These are phyloP conservation scores for Philhelius pedissequus DNA, from an alignment of 2,888 invertebrate genomes.

Conservation along the genomic window DNA sequence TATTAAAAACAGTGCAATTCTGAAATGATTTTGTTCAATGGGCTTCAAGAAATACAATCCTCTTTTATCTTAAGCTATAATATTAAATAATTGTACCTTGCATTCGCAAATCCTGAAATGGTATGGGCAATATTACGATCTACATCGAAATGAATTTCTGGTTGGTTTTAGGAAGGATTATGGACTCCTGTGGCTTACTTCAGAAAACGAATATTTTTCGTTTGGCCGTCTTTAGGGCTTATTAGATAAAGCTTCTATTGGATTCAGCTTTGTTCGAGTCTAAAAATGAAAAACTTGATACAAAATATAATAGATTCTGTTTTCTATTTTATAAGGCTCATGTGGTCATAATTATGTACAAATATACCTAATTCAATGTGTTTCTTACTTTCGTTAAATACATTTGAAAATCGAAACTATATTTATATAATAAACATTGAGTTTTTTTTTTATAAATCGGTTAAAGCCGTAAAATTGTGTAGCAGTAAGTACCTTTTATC, in stretches of 20 bases:
- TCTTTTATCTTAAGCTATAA: conserved; percentile 61
- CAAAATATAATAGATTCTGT: background rate
- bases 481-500: background rate
- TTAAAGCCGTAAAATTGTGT: background rate
- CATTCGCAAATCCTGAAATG: conserved; percentile 28
- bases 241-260: background rate
- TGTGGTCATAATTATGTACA: background rate
- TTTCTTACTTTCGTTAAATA: background rate
- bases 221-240: conserved; percentile 1
- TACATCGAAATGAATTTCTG: conserved; percentile 37
- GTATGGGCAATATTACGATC: conserved; percentile 30
- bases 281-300: background rate
- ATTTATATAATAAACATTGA: background rate
- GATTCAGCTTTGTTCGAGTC: background rate
- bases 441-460: background rate
- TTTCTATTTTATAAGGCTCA: background rate
- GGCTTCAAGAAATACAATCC: conserved; percentile 38
- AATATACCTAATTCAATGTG: background rate
- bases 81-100: conserved; percentile 58
- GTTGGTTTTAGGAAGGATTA: conserved; percentile 47
- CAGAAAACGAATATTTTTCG: conserved; percentile 38
- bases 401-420: background rate
- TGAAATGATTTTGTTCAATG: conserved; percentile 36
- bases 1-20: conserved; percentile 22
- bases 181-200: conserved; percentile 45